These are phyloP conservation scores for Adelognathus sp. DNA, from an alignment of 2,888 invertebrate species.

Conservation along the genomic window DNA sequence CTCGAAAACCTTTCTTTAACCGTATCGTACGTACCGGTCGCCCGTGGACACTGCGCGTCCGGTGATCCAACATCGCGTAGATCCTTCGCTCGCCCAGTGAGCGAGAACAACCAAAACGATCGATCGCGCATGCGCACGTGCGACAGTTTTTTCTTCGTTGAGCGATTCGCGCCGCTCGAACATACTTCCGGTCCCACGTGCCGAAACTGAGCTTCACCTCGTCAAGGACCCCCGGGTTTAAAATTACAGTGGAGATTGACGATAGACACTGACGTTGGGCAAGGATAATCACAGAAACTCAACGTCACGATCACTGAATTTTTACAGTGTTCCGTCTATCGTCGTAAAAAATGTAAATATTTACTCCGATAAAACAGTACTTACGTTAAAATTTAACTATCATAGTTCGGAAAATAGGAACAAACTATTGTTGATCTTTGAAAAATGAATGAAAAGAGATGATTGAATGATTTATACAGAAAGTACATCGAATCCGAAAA, in stretches of 20 bases:
- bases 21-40: slow-evolving; percentile 23
- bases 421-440: too few relatives aligned
- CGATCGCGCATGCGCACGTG: slow-evolving; percentile 23
- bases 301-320: too few relatives aligned
- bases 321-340: too few relatives aligned
- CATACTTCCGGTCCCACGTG: not conserved
- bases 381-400: not conserved
- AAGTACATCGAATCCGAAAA: too few relatives aligned
- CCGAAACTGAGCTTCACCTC: slow-evolving; percentile 30
- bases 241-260: not conserved
- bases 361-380: too few relatives aligned
- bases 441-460: not conserved
- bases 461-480: too few relatives aligned
- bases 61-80: not conserved
- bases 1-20: slow-evolving; percentile 73
- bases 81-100: slow-evolving; percentile 16
- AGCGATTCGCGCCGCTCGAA: not conserved
- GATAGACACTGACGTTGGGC: not conserved
- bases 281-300: not conserved
- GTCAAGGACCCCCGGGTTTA: slow-evolving; percentile 11
- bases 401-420: not conserved
- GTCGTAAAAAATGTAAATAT: too few relatives aligned
- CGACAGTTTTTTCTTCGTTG: slow-evolving; percentile 22
- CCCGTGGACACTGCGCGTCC: slow-evolving; percentile 10
- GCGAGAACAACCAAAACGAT: not conserved